These are phyloP conservation scores for Rotaria macrura DNA, from an alignment of 2,888 invertebrate genomes.

Conservation along the genomic window DNA sequence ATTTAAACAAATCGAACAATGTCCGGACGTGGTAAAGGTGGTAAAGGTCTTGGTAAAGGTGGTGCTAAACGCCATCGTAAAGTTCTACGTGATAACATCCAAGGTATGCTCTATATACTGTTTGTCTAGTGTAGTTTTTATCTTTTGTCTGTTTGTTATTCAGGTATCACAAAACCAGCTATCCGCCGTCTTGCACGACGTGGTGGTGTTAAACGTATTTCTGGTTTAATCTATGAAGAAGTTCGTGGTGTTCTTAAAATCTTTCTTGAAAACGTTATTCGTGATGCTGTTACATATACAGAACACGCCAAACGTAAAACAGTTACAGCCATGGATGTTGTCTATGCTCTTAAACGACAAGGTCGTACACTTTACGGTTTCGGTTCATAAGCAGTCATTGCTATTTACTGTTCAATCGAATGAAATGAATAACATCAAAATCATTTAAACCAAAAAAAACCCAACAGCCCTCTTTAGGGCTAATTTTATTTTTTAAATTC, in stretches of 20 bases:
- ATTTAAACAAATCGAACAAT: background rate
- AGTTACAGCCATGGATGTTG: slow-evolving; percentile 74
- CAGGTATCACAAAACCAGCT: slow-evolving; percentile 36
- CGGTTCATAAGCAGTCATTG: slow-evolving; percentile 47
- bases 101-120: slow-evolving; percentile 55
- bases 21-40: slow-evolving; percentile 47
- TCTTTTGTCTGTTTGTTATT: background rate
- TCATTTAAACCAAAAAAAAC: background rate
- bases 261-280: slow-evolving; percentile 68
- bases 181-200: slow-evolving; percentile 35
- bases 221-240: slow-evolving; percentile 66
- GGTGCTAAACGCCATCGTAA: slow-evolving; percentile 73
- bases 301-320: slow-evolving; percentile 75
- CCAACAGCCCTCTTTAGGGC: slow-evolving; percentile 33
- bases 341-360: slow-evolving; percentile 69
- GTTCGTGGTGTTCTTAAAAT: slow-evolving; percentile 66
- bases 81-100: slow-evolving; percentile 65
- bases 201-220: slow-evolving; percentile 54
- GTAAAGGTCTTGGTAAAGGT: slow-evolving; percentile 67
- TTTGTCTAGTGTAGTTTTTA: background rate
- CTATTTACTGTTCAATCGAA: slow-evolving; percentile 38
- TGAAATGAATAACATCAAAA: slow-evolving; percentile 20
- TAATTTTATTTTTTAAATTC: slow-evolving; percentile 10
- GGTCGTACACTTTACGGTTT: slow-evolving; percentile 71
- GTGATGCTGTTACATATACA: too few species aligned